A percentile compares a stretch with the other conserved stretches of the same genome.
These are phyloP conservation scores for Eupithecia centaureata DNA, from an alignment of 2,888 invertebrate species.

Conservation along the genomic window DNA sequence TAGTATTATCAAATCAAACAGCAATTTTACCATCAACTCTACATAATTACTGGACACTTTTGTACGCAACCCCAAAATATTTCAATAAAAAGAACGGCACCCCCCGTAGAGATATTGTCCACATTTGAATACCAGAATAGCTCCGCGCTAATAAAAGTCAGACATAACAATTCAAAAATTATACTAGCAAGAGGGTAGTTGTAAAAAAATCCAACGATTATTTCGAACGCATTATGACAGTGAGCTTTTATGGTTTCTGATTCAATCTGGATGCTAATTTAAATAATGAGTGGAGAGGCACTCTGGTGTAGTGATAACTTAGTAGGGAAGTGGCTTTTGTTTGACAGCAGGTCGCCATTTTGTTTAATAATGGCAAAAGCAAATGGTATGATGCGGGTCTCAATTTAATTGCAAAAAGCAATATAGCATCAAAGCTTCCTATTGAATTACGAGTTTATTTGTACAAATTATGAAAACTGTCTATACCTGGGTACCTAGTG, in stretches of 20 bases:
- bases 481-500: too few relatives aligned
- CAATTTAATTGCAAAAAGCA: too few relatives aligned
- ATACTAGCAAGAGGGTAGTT: conserved; percentile 45
- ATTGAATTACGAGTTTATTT: neutral
- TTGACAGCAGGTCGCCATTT: conserved; percentile 10
- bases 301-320: conserved; percentile 19
- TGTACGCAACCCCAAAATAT: conserved; percentile 40
- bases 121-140: conserved; percentile 39
- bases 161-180: conserved; percentile 45
- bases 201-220: conserved; percentile 37
- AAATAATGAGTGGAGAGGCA: conserved; percentile 23
- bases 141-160: conserved; percentile 45
- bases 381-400: conserved; percentile 8
- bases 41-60: conserved; percentile 25
- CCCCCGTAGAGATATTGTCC: conserved; percentile 48
- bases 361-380: neutral
- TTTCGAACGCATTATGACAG: conserved; percentile 39
- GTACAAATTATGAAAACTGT: too few relatives aligned
- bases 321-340: conserved; percentile 8
- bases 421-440: neutral
- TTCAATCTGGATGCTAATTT: conserved; percentile 25
- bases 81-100: conserved; percentile 41
- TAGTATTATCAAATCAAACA: neutral
- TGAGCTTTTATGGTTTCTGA: conserved; percentile 20
- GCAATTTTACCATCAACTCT: conserved; percentile 10